Evolutionary conservation across 2,113 vertebrate species (phyloP), one percentile per base, ranked within the genome.

Genomic region (Cebus imitator): DNA sequence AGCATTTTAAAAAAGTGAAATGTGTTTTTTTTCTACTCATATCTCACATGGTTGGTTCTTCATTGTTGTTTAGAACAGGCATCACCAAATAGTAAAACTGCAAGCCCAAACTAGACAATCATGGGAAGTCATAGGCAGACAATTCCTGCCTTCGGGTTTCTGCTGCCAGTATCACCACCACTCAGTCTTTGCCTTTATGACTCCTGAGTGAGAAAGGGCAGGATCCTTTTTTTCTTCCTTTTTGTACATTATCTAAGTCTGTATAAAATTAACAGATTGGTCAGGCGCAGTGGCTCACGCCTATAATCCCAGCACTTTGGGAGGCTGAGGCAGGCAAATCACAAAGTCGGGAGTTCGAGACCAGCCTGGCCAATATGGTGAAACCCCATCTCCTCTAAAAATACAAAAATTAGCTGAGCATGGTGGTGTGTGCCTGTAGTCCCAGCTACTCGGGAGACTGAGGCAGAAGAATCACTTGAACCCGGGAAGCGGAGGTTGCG

Each of bases 211-310:
- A 32, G 55, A 76, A 72, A 35, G 5, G 23, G 2, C 3, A n/a
- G 35, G 6, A 10, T 45, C 32, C 37, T 79, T 70, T 90, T 76
- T 5, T 40, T 40, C n/a, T 40, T 92, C 35, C 72, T 21, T 85
- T 91, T 70, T 72, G 4, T 72, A 20, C 27, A 90, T 3, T 78
- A 27, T 68, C n/a, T 83, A 89, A 16, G 50, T 37, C 55, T 76
- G 27, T 3, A 2, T 90, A 57, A 61, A 96, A 73, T 61, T 82
- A 97, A 27, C 52, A 84, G 20, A 7, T 64, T 86, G 2, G 50
- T 16, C 13, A 52, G 50, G 50, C 14, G 0, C 13, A 52, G 50
- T 52, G 50, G 50, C 50, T 52, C 50, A 52, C 14, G 50, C 13
- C 50, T 52, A 16, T 52, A 52, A 52, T 52, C 14, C 50, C 50